Conservation (phyloP, 2,888 invertebrate genomes). For the Pseudococcus jackbeardsleyi region DNA sequence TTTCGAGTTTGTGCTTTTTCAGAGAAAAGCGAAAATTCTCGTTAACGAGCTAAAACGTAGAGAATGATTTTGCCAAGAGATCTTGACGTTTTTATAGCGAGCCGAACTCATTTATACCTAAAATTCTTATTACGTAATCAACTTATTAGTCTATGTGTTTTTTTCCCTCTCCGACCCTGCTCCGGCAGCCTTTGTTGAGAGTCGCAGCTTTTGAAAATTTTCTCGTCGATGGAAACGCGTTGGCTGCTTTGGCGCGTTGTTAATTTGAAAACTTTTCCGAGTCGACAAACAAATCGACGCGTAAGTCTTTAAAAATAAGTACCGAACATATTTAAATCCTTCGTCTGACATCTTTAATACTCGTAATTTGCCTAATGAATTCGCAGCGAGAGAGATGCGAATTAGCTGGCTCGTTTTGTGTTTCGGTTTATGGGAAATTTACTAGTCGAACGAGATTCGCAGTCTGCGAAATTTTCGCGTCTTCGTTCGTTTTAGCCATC, state of each 20-base stretch:
- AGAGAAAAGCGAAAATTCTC: not conserved
- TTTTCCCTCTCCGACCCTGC: not conserved
- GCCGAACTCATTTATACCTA: conserved; percentile 13
- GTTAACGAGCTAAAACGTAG: not conserved
- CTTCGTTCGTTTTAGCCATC: not conserved
- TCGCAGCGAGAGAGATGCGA: not conserved
- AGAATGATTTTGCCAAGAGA: not conserved
- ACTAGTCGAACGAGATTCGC: not conserved
- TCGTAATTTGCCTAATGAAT: conserved; percentile 35
- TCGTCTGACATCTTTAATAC: conserved; percentile 38
- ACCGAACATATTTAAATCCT: conserved; percentile 47
- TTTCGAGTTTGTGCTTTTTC: not conserved
- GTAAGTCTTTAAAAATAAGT: conserved; percentile 36
- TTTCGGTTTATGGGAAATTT: not conserved
- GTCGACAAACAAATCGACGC: conserved; percentile 41
- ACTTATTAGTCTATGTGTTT: not conserved
- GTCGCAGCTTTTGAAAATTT: not conserved
- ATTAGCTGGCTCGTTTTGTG: not conserved
- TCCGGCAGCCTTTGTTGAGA: not conserved
- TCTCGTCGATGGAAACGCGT: not conserved
- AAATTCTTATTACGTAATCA: conserved; percentile 34
- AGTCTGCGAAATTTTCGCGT: too few species aligned
- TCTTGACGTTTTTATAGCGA: conserved; percentile 14
- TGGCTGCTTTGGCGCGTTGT: conserved; percentile 20
- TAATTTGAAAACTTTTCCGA: conserved; percentile 38